A percentile compares a stretch with the other conserved stretches of the same genome.
These are phyloP conservation scores for Lophotriccus pileatus DNA, from an alignment of 2,797 vertebrate genomes.

Conservation along the genomic window DNA sequence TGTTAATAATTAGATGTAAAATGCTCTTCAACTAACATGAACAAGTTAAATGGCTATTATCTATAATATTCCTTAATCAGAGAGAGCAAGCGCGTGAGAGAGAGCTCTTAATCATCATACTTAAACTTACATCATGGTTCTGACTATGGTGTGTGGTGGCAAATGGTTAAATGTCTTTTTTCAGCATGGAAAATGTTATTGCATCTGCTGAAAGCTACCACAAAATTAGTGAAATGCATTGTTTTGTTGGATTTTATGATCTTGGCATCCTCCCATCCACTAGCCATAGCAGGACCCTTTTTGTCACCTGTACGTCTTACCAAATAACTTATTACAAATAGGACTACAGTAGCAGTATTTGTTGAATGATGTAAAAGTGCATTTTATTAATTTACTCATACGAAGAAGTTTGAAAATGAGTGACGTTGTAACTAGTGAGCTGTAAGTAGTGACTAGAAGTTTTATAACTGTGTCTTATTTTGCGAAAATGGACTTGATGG, in stretches of 20 bases:
- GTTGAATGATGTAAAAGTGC: constrained; percentile 32
- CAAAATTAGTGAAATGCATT: constrained; percentile 54
- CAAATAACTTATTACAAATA: constrained; percentile 39
- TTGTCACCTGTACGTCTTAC: constrained; percentile 67
- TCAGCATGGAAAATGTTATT: constrained; percentile 39
- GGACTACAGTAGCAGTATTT: constrained; percentile 38
- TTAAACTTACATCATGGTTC: constrained; percentile 60
- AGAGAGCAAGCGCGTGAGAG: constrained; percentile 23
- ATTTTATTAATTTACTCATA: constrained; percentile 44
- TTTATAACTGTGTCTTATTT: constrained; percentile 40
- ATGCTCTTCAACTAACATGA: constrained; percentile 55
- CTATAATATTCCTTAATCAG: constrained; percentile 28
- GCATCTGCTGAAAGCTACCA: constrained; percentile 66
- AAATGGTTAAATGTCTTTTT: constrained; percentile 58
- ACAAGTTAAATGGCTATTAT: constrained; percentile 55
- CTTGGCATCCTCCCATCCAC: constrained; percentile 70
- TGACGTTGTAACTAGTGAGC: constrained; percentile 58
- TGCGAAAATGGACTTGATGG: constrained; percentile 51
- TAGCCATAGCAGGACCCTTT: constrained; percentile 69
- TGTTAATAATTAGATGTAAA: constrained; percentile 56
- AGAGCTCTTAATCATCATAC: constrained; percentile 64
- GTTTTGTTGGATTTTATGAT: constrained; percentile 66
- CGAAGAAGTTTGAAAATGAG: constrained; percentile 15
- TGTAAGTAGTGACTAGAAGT: constrained; percentile 55
- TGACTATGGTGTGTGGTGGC: constrained; percentile 73